Evolutionary conservation across 2,888 invertebrate genomes (phyloP).

Genomic region (Petrophora chlorosata): DNA sequence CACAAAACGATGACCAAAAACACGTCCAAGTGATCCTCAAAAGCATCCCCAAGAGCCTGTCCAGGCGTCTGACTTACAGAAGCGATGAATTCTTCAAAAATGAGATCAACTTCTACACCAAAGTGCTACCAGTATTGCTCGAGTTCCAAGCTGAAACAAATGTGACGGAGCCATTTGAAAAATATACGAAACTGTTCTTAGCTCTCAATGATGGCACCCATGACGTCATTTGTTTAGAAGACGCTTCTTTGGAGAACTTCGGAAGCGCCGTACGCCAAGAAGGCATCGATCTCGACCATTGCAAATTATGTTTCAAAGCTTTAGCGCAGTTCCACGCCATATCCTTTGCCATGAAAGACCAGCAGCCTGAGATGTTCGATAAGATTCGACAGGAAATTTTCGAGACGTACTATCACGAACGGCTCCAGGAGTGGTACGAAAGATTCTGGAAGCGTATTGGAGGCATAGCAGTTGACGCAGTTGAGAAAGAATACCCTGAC

Average conservation of each 20-base stretch:
- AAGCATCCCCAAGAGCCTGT: slow-evolving; percentile 85
- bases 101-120: slow-evolving; percentile 87
- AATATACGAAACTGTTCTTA: slow-evolving; percentile 76
- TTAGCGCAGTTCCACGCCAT: slow-evolving; percentile 85
- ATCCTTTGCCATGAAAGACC: slow-evolving; percentile 83
- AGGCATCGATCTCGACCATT: slow-evolving; percentile 79
- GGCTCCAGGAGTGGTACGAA: slow-evolving; percentile 82
- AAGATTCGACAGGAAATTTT: slow-evolving; percentile 62
- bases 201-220: slow-evolving; percentile 76
- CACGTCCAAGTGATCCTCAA: slow-evolving; percentile 85
- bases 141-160: slow-evolving; percentile 68
- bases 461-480: slow-evolving; percentile 84
- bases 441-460: slow-evolving; percentile 79
- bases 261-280: slow-evolving; percentile 72
- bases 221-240: slow-evolving; percentile 83
- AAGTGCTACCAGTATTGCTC: slow-evolving; percentile 73
- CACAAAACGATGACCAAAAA: slow-evolving; percentile 46
- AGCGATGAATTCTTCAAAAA: slow-evolving; percentile 88
- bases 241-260: slow-evolving; percentile 74
- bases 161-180: slow-evolving; percentile 75
- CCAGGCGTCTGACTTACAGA: slow-evolving; percentile 85
- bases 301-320: slow-evolving; percentile 73
- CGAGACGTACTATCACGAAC: slow-evolving; percentile 84
- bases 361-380: slow-evolving; percentile 77
- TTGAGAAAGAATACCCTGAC: slow-evolving; percentile 85